A percentile compares a stretch with the other conserved stretches of the same genome.
Evolutionary conservation across 2,797 vertebrate species (phyloP).

Genomic region (Gambusia yucatana): DNA sequence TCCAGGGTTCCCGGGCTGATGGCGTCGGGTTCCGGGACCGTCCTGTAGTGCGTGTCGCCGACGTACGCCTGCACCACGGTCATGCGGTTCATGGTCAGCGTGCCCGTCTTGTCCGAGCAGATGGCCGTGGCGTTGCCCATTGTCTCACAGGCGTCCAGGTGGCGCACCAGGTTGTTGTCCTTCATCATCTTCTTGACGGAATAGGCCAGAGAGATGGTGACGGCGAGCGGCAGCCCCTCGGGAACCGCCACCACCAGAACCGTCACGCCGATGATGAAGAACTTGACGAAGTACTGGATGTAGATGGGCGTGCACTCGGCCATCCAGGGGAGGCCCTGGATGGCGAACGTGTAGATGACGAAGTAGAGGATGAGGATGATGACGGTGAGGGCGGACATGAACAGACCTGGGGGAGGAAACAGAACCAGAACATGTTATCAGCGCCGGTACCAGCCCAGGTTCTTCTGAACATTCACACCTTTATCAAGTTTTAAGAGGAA

Average conservation of each 20-base stretch:
- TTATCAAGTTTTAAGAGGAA: no score
- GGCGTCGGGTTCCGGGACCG: conserved; percentile 86
- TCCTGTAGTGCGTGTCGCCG: conserved; percentile 86
- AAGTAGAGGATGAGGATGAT: conserved; percentile 96
- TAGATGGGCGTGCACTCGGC: conserved; percentile 94
- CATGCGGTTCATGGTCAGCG: conserved; percentile 98
- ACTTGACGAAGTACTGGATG: conserved; percentile 97
- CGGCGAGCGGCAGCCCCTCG: conserved; percentile 93
- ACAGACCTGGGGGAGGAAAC: conserved; percentile 82
- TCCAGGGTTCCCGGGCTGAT: conserved; percentile 86
- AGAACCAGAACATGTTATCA: background rate
- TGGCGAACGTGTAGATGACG: conserved; percentile 90
- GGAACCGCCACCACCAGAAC: conserved; percentile 97
- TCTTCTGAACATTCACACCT: background rate
- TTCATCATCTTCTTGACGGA: conserved; percentile 99
- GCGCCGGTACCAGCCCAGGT: background rate
- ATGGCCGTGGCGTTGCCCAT: conserved; percentile 99
- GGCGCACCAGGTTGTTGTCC: conserved; percentile 97
- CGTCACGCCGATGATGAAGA: conserved; percentile 97
- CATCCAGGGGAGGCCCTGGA: conserved; percentile 86
- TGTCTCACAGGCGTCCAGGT: conserved; percentile 96
- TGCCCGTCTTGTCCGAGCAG: conserved; percentile 98
- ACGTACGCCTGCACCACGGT: conserved; percentile 93
- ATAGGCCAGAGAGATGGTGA: conserved; percentile 97
- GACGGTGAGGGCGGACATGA: conserved; percentile 95